Conservation (phyloP, 2,113 vertebrate genomes). For the Zosterops lateralis region DNA sequence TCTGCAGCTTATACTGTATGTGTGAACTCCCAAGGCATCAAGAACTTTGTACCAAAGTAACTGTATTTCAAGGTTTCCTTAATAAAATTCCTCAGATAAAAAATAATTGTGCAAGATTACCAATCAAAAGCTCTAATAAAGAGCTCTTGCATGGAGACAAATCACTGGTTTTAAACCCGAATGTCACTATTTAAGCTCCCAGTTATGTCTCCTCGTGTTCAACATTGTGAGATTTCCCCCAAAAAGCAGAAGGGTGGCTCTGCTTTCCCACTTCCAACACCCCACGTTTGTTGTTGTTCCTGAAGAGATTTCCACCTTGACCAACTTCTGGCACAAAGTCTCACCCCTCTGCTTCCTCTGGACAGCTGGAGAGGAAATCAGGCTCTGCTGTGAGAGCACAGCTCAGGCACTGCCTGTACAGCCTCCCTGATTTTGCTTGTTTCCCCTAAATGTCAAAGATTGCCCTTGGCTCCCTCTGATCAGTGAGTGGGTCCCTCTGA, state of each 20-base stretch:
- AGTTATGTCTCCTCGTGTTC: fast-evolving
- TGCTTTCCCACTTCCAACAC: neutral
- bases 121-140: neutral
- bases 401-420: neutral
- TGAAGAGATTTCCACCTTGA: neutral
- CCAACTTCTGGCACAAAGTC: neutral
- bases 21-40: neutral
- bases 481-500: neutral
- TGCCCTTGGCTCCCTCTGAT: neutral
- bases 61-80: neutral
- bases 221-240: neutral
- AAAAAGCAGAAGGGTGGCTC: neutral
- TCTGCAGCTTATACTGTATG: neutral
- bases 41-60: neutral
- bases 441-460: neutral
- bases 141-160: neutral
- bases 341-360: neutral
- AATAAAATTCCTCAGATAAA: neutral
- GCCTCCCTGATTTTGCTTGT: neutral
- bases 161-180: neutral
- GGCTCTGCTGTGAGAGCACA: neutral
- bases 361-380: conserved; percentile 2
- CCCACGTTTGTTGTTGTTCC: neutral
- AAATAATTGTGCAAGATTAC: neutral
- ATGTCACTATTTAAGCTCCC: neutral